Evolutionary conservation across 2,888 invertebrate species (phyloP), one percentile per base, ranked within the genome.

Genomic region (Plagodis pulveraria): DNA sequence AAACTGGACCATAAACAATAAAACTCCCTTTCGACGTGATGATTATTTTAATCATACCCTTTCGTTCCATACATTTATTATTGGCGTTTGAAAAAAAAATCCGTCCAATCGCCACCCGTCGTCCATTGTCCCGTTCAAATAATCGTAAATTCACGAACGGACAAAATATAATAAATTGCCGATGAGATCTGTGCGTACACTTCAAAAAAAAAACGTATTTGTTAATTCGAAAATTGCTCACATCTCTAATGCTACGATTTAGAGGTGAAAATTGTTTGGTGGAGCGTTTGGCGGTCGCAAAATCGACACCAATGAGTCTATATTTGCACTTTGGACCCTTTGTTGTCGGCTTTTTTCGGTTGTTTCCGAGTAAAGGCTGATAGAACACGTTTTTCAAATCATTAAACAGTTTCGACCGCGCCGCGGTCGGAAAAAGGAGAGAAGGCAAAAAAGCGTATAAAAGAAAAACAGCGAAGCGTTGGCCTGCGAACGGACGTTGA

Each of bases 331-430:
- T 76, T 77, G 84, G 85, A 90, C 89, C 91, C 90, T 89, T 88
- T 88, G 88, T 87, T 89, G 89, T 85, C 84, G 85, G 86, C 84
- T 89, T 91, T 92, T 91, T 91, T 89, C 90, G 89, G 88, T 89
- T 89, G 91, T 89, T 89, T 86, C 91, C 87, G 87, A 83, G 86
- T 86, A 89, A 87, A 91, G 86, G 88, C 91, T 91, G 92, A 92
- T 92, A 92, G 91, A 92, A 92, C 92, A 92, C 92, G 92, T 92
- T 92, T 91, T 92, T 91, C 92, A 91, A 92, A 92, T 92, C 92
- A 91, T 92, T 92, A 92, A 92, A 91, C 92, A 89, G 92, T 91
- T 91, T 89, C 86, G 87, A 87, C 86, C 89, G 86, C 83, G 81
- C 75, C 86, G 84, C 83, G 86, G 87, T 84, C 73, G 84, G 78